phyloP scores from a whole-genome alignment of 2,888 invertebrate species.

The Zootermopsis nevadensis region DNA sequence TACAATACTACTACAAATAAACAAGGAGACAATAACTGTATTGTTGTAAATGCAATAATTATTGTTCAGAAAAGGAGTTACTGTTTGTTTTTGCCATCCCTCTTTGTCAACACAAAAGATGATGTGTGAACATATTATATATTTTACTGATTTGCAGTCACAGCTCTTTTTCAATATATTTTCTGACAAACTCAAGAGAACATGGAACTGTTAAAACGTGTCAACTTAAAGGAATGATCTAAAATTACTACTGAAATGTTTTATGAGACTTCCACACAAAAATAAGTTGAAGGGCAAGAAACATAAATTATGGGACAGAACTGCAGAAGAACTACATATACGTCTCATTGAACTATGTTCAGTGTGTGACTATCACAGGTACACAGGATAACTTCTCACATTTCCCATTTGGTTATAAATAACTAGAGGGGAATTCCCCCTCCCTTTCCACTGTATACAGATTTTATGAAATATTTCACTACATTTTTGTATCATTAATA shows the following conservation, averaged over 20 bases:
- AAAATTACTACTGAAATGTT: neutral
- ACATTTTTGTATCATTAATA: conserved; percentile 24
- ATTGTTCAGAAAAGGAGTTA: conserved; percentile 46
- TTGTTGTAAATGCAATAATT: conserved; percentile 53
- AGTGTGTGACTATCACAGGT: conserved; percentile 53
- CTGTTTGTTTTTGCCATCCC: conserved; percentile 49
- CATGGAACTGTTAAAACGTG: neutral
- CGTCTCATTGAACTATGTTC: conserved; percentile 43
- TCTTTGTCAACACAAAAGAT: conserved; percentile 48
- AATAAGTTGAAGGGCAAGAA: conserved; percentile 40
- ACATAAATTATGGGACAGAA: conserved; percentile 38
- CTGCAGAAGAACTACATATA: conserved; percentile 31
- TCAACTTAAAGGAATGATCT: neutral
- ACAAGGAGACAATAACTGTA: conserved; percentile 49
- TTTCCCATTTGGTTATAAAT: neutral
- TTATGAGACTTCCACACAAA: conserved; percentile 24
- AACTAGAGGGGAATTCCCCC: neutral
- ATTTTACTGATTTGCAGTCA: conserved; percentile 52
- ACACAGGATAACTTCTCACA: conserved; percentile 47
- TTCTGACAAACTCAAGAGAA: conserved; percentile 21
- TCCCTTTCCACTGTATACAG: conserved; percentile 12
- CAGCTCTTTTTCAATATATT: conserved; percentile 44
- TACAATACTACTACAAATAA: conserved; percentile 54
- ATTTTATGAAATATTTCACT: conserved; percentile 23
- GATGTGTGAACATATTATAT: conserved; percentile 45